phyloP scores from a whole-genome alignment of 2,797 vertebrate species.

The Linurgus olivaceus region DNA sequence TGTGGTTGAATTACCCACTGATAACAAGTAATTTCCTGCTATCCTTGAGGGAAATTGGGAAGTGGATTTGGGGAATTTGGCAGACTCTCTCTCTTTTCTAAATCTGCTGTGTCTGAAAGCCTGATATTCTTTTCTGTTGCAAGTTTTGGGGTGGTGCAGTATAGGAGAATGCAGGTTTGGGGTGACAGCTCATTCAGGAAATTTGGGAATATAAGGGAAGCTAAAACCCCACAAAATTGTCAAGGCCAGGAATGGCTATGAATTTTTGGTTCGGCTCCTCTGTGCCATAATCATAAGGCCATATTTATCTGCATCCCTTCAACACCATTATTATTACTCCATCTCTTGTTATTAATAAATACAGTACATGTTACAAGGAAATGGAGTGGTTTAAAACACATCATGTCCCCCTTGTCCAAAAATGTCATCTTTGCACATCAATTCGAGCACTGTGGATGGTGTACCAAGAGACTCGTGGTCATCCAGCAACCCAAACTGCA shows the following conservation, averaged over 20 bases:
- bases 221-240: conserved; percentile 58
- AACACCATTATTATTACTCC: not conserved
- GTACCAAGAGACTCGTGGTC: not conserved
- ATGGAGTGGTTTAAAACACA: conserved; percentile 48
- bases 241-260: not conserved
- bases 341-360: conserved; percentile 54
- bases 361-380: not conserved
- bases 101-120: conserved; percentile 68
- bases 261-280: conserved; percentile 46
- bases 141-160: conserved; percentile 40
- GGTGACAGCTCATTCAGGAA: conserved; percentile 34
- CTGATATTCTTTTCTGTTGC: conserved; percentile 33
- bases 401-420: conserved; percentile 33
- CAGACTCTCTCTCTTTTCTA: conserved; percentile 54
- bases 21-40: conserved; percentile 73
- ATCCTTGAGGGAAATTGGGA: conserved; percentile 63
- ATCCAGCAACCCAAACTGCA: conserved; percentile 19
- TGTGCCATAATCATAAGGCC: not conserved
- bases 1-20: conserved; percentile 51
- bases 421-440: conserved; percentile 20
- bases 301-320: not conserved
- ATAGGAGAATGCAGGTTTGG: conserved; percentile 39
- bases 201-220: conserved; percentile 38
- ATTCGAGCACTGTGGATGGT: conserved; percentile 1
- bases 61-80: conserved; percentile 69